Base-by-base conservation (phyloP, 2,113 vertebrate genomes). In the Eptatretus burgeri region DNA sequence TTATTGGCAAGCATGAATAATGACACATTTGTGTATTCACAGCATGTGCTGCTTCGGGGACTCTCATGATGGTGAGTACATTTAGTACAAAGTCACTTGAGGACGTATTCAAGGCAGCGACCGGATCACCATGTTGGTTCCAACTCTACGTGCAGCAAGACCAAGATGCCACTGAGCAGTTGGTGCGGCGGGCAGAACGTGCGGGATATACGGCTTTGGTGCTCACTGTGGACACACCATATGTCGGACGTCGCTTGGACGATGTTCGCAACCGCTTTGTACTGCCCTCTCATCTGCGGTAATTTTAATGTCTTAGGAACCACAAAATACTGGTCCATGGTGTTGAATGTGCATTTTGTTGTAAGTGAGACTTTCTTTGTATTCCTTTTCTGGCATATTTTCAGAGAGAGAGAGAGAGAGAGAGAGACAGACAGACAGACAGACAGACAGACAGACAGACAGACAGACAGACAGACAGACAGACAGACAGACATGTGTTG, bases 91-190 rank as follows among this genome's bases (percentile, higher is more conserved):
- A 81, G 70, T 75, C 77, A 0, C 75, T 87, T 66, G 84, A 94
- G 73, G 85, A 98, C 70, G 88, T 94, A 1, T 74, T 71, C 0
- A 65, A 71, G 0, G 75, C 83, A 0, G 64, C 68, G 0, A 78
- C 83, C 1, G 56, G 56, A n/a, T n/a, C 56, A n/a, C 56, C 56
- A 10, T 78, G 69, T 9, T 95, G 91, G 91, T 91, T 94, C 76
- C 87, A 98, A 69, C 79, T 95, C 52, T 94, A 93, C 18, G 73
- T 87, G 27, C 83, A 84, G 71, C 71, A 75, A 18, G 77, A 88
- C 70, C 75, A 80, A 65, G 76, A 77, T 9, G 68, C 82, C 64
- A 82, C 81, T 0, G 80, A 80, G 69, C 72, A 79, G 66, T 74
- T 94, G n/a, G 74, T 94, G 64, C 81, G 65, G 13, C 76, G 70